Evolutionary conservation across 2,888 invertebrate species (phyloP), one percentile per base, ranked within the genome.

Genomic region (Meghimatium bilineatum): DNA sequence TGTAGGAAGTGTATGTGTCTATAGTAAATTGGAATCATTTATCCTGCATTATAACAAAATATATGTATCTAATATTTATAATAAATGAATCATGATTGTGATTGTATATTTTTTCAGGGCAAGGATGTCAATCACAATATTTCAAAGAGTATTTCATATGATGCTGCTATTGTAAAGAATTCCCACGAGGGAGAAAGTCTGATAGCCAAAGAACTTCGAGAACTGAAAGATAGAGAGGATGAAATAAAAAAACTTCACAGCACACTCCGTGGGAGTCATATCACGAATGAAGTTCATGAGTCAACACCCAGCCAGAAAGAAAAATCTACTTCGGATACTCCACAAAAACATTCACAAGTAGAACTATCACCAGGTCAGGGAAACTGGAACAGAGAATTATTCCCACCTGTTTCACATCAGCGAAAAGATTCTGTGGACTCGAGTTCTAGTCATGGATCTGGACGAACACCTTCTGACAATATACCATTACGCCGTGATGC

Each of bases 141-240:
- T n/a, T 52, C 69, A 12, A 80, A 85, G 66, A 77, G 38, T 23
- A 87, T 91, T 32, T 86, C 90, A 12, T 91, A 91, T 76, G 91
- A 91, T 80, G 89, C 89, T 23, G 91, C 91, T n/a, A 89, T 90
- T 12, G 85, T 89, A 32, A 86, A 88, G 56, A 87, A 85, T 56
- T 85, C 89, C 82, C 89, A 92, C 90, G 85, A 93, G 87, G 92
- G 92, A 81, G 90, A 94, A 90, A 92, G 89, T 86, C 85, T 90
- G 85, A 94, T 94, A 38, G 94, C 94, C 1, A 88, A 91, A 77
- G 95, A 95, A 88, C 93, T 95, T 67, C 91, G 94, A 63, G 94
- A 95, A 87, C 91, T 94, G 86, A 90, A 93, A 67, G 94, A 94
- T 85, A 90, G 95, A 10, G 95, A 95, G 88, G 94, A 94, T 72